These are phyloP conservation scores for Drosophila sordidapex DNA, from an alignment of 2,888 invertebrate genomes.

Conservation along the genomic window DNA sequence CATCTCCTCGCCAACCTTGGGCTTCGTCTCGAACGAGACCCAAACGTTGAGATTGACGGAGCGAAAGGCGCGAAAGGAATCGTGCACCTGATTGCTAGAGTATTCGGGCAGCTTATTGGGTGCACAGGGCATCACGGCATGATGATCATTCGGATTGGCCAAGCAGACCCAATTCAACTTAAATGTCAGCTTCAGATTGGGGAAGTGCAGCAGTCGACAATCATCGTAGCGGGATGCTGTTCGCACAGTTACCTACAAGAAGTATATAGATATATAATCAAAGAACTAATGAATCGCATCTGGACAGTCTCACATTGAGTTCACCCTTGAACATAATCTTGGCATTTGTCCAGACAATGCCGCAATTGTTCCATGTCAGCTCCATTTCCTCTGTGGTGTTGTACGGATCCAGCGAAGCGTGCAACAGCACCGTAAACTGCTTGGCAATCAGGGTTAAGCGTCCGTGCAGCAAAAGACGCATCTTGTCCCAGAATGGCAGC, in stretches of 20 bases:
- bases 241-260: slow-evolving; percentile 89
- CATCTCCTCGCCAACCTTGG: slow-evolving; percentile 85
- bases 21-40: slow-evolving; percentile 91
- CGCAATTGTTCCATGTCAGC: slow-evolving; percentile 96
- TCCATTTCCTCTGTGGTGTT: slow-evolving; percentile 99
- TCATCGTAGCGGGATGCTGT: slow-evolving; percentile 99
- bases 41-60: slow-evolving; percentile 93
- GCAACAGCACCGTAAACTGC: slow-evolving; percentile 95
- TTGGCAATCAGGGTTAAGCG: slow-evolving; percentile 94
- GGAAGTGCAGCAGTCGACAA: slow-evolving; percentile 95
- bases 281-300: neutral
- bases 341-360: slow-evolving; percentile 98
- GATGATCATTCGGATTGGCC: slow-evolving; percentile 98
- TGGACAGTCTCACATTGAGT: slow-evolving; percentile 89
- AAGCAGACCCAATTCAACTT: slow-evolving; percentile 96
- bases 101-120: slow-evolving; percentile 98
- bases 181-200: slow-evolving; percentile 92
- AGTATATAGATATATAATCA: neutral
- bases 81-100: slow-evolving; percentile 97
- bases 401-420: slow-evolving; percentile 98
- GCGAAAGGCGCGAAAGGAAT: slow-evolving; percentile 97
- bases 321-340: slow-evolving; percentile 96
- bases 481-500: slow-evolving; percentile 98
- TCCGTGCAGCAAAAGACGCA: slow-evolving; percentile 96
- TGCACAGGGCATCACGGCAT: slow-evolving; percentile 97